These are phyloP conservation scores for Salminus brasiliensis DNA, from an alignment of 2,113 vertebrate genomes.

Conservation along the genomic window DNA sequence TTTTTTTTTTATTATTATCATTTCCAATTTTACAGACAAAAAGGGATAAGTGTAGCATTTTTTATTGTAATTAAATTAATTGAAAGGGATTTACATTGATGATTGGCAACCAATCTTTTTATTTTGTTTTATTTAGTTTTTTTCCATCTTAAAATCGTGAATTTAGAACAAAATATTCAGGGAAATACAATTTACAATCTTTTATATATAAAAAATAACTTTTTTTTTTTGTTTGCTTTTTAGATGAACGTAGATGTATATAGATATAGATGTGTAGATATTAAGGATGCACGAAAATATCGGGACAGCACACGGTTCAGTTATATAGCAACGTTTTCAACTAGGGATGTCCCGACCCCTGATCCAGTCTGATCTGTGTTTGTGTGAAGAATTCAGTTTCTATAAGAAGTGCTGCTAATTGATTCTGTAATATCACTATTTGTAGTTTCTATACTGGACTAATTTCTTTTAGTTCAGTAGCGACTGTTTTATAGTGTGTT, in stretches of 20 bases:
- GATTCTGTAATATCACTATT: too few relatives aligned
- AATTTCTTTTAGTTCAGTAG: too few relatives aligned
- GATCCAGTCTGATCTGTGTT: too few relatives aligned
- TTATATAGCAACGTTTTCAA: not conserved
- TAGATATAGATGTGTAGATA: not conserved
- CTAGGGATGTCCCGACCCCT: too few relatives aligned
- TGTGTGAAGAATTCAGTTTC: too few relatives aligned
- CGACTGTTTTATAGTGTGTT: too few relatives aligned
- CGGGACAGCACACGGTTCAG: not conserved
- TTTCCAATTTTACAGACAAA: not conserved
- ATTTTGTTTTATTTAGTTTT: not conserved
- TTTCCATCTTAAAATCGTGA: not conserved
- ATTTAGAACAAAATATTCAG: conserved; percentile 1
- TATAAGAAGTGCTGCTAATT: too few relatives aligned
- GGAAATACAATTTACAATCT: not conserved
- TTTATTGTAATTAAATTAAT: not conserved
- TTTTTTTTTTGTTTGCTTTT: not conserved
- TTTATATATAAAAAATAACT: not conserved
- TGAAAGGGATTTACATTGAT: not conserved
- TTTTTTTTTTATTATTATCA: not conserved
- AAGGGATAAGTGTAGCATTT: not conserved
- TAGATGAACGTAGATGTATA: not conserved
- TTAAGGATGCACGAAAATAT: not conserved
- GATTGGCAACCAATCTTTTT: not conserved
- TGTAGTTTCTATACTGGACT: too few relatives aligned